Conservation (phyloP, 1,140 invertebrate genomes). For the Drosophila leontia region DNA sequence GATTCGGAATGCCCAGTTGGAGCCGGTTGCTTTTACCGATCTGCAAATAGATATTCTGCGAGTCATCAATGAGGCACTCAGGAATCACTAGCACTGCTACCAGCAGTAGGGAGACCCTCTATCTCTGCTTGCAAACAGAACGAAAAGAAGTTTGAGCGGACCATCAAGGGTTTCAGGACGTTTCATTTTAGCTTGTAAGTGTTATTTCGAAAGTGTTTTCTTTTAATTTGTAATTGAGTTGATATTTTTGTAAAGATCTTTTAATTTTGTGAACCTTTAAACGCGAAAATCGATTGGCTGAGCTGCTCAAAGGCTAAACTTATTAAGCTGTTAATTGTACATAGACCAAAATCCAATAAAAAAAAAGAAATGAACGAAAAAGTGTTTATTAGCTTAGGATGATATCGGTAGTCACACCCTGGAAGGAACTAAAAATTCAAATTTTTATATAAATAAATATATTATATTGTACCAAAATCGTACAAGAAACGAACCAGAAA, state of each 20-base stretch:
- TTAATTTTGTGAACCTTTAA: constrained; percentile 25
- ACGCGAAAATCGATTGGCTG: constrained; percentile 9
- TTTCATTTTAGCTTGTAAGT: constrained; percentile 64
- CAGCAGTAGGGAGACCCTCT: neutral
- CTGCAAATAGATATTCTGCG: constrained; percentile 79
- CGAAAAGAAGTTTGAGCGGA: neutral
- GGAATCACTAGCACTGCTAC: constrained; percentile 59
- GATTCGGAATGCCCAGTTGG: constrained; percentile 76
- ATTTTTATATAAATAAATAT: constrained; percentile 21
- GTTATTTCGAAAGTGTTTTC: constrained; percentile 63
- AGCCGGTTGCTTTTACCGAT: constrained; percentile 79
- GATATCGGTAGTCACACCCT: constrained; percentile 24
- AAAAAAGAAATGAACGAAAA: constrained; percentile 9
- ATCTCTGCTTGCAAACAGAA: neutral
- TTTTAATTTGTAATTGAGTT: constrained; percentile 36
- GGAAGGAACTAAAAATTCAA: constrained; percentile 52
- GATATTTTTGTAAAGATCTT: constrained; percentile 27
- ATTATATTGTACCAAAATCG: constrained; percentile 38
- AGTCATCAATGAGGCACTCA: constrained; percentile 75
- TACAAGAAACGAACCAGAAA: constrained; percentile 31
- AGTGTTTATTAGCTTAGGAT: constrained; percentile 52
- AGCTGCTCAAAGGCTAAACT: constrained; percentile 20
- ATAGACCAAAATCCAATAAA: constrained; percentile 37
- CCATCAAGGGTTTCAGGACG: constrained; percentile 42
- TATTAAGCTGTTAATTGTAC: constrained; percentile 36